Conservation (phyloP, 2,888 invertebrate species). For the Tetramorium bicarinatum region DNA sequence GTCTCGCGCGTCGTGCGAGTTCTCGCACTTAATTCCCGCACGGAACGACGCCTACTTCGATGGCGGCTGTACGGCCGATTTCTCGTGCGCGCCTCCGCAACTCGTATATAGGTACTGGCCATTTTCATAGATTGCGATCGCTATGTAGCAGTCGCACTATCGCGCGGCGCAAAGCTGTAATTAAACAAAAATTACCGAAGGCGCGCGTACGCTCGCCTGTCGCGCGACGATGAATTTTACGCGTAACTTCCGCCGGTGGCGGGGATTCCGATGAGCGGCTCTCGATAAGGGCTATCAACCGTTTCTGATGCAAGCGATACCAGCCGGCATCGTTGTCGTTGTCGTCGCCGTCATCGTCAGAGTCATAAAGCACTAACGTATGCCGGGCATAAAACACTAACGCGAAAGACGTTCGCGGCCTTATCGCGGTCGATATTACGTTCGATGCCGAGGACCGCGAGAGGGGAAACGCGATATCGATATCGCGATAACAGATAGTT, state of each 20-base stretch:
- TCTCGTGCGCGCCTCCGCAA: constrained; percentile 22
- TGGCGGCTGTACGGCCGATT: constrained; percentile 49
- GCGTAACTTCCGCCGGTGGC: constrained; percentile 31
- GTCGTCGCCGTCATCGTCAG: neutral
- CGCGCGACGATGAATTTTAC: constrained; percentile 46
- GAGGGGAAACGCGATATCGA: constrained; percentile 15
- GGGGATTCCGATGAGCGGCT: constrained; percentile 23
- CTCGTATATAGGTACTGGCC: neutral
- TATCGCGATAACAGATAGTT: constrained; percentile 37
- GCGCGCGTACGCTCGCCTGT: constrained; percentile 30
- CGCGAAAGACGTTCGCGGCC: constrained; percentile 6
- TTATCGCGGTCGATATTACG: constrained; percentile 21
- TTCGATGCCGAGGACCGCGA: constrained; percentile 9
- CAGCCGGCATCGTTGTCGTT: neutral
- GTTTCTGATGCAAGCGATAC: constrained; percentile 39
- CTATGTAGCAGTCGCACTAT: constrained; percentile 52
- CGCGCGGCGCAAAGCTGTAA: constrained; percentile 46
- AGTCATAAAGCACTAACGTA: constrained; percentile 24
- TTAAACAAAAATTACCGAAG: constrained; percentile 53
- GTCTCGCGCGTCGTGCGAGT: constrained; percentile 75
- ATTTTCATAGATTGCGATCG: constrained; percentile 73
- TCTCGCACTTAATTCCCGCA: constrained; percentile 75
- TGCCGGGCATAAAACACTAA: constrained; percentile 29
- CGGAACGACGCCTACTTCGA: constrained; percentile 43
- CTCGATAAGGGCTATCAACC: constrained; percentile 36